Evolutionary conservation across 2,888 invertebrate species (phyloP), one percentile per base, ranked within the genome.

Genomic region (Nasonia oneida): DNA sequence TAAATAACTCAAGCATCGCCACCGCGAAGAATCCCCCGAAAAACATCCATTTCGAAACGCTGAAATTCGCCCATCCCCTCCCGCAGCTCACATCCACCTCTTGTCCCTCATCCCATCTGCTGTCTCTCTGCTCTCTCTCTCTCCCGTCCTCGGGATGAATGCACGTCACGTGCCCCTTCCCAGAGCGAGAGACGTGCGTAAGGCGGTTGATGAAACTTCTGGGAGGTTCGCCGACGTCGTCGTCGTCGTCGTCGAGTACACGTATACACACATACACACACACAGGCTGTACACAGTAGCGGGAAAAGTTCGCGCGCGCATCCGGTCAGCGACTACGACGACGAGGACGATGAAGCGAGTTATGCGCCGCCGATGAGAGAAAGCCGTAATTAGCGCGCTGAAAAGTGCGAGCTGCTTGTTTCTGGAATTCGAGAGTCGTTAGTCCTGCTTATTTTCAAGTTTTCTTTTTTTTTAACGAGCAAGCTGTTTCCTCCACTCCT

Each of bases 91-190:
- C 42, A 1, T 57, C 57, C n/a, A 6, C n/a, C n/a, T 39, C 71
- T 71, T 23, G 42, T 5, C 42, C 73, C 73, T 12, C 73, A 42
- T n/a, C 67, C 67, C 79, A 67, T 67, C 53, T 67, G 84, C 53
- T 42, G 50, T 33, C 73, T 71, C 29, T 29, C 29, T 29, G 29
- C 1, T 29, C 29, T 29, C 29, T 29, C 15, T 29, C 33, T 29
- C 37, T 39, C 75, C 39, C 47, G 18, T 23, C 73, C 85, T 84
- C 83, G 89, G 90, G 92, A 91, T 91, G 91, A 92, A 93, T 93
- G 93, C 93, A 86, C 90, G 91, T 93, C 93, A 93, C 93, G 93
- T 92, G 91, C 47, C 64, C 47, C 75, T 53, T 61, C 82, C 81
- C 78, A 64, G 81, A 81, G 84, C 81, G 82, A 77, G 81, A 85